phyloP scores from a whole-genome alignment of 2,113 vertebrate genomes.

The Callipepla squamata region DNA sequence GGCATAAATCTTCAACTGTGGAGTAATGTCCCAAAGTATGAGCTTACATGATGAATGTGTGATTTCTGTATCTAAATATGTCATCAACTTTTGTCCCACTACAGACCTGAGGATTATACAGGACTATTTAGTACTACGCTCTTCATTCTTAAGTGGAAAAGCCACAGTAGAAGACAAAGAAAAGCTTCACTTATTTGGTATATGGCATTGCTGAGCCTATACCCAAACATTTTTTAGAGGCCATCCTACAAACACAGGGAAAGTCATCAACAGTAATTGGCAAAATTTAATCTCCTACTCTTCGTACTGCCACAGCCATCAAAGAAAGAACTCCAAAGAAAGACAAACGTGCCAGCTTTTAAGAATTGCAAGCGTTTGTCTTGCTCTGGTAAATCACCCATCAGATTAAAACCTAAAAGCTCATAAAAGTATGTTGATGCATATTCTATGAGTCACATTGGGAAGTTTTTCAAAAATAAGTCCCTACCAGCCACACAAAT shows the following conservation, averaged over 20 bases:
- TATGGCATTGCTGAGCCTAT: not conserved
- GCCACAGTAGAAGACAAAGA: not conserved
- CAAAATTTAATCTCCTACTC: not conserved
- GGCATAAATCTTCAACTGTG: not conserved
- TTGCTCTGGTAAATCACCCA: not conserved
- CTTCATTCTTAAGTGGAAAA: not conserved
- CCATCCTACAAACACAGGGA: rapidly evolving
- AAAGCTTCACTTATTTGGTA: not conserved
- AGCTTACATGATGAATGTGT: not conserved
- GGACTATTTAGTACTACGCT: not conserved
- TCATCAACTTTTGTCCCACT: not conserved
- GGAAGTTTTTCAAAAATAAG: not conserved
- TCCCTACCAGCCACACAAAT: not conserved
- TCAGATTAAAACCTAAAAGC: not conserved
- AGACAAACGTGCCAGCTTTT: not conserved
- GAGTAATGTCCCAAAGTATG: conserved; percentile 12
- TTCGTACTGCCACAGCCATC: not conserved
- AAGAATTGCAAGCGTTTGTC: not conserved
- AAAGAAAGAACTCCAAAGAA: not conserved
- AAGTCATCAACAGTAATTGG: not conserved
- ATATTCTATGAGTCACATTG: not conserved
- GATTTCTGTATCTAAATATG: not conserved
- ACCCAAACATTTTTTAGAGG: not conserved
- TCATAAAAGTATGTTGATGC: rapidly evolving
- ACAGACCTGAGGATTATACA: not conserved